Base-by-base conservation (phyloP, 2,888 invertebrate species). In the Drepanosiphum platanoidis region DNA sequence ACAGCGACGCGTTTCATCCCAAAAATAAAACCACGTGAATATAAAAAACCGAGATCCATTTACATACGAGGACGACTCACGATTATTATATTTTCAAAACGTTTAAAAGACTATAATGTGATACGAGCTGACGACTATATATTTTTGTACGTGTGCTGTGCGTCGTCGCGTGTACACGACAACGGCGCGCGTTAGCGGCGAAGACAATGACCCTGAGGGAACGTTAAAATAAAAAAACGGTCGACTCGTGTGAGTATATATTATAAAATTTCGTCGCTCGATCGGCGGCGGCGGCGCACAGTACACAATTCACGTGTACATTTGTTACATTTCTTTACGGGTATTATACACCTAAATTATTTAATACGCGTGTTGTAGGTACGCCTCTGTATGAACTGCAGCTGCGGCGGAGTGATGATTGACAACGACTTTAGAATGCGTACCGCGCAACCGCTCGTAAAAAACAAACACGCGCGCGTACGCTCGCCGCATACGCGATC, bases 121-220 rank as follows among this genome's bases (percentile, higher is more conserved):
- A 52, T 22, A n/a, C 52, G 18, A 46, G 5, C 46, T 46, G 46
- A 18, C 46, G 46, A 58, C n/a, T 7, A n/a, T n/a, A 13, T 18
- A 18, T n/a, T n/a, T n/a, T n/a, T 8, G n/a, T 61, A 7, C 61
- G 61, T 22, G 22, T 52, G 27, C 9, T 61, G 27, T 7, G 22
- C 22, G 58, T 13, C 18, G 58, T 11, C 22, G 58, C 5, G 8
- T 18, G 22, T 22, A 13, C n/a, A 13, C 46, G 3, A 18, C 46
- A 52, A 13, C 22, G n/a, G 32, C 66, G 68, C 46, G 46, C 66
- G 79, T 79, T 79, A 46, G 46, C 32, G 66, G 66, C 27, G n/a
- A 32, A 79, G 79, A 79, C 79, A 79, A 79, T 79, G 79, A 79
- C 79, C 79, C 79, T 79, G 79, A 79, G 42, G 13, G 42, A 46